These are phyloP conservation scores for Megaceryle maxima DNA, from an alignment of 2,113 vertebrate genomes.

Conservation along the genomic window DNA sequence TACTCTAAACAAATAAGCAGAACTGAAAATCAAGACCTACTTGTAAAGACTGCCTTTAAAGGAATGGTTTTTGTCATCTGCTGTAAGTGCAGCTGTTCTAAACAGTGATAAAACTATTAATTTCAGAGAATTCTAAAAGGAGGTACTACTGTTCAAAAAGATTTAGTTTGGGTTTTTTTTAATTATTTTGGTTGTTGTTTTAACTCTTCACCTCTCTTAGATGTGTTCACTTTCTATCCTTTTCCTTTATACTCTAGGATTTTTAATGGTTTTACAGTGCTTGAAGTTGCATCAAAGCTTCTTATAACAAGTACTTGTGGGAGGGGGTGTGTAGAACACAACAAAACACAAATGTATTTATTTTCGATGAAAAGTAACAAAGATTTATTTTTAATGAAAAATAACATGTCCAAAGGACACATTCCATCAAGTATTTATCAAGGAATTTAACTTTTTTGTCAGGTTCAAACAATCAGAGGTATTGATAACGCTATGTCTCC, in stretches of 20 bases:
- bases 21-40: neutral
- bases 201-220: neutral
- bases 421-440: neutral
- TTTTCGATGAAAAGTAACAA: neutral
- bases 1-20: neutral
- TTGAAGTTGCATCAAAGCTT: neutral
- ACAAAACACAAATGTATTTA: neutral
- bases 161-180: neutral
- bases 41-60: neutral
- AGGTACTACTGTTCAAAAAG: neutral
- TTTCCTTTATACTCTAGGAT: neutral
- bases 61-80: accelerated
- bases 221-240: neutral
- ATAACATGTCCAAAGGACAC: neutral
- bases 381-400: neutral
- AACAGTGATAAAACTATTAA: neutral
- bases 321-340: neutral
- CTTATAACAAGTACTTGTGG: neutral
- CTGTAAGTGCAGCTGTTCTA: neutral
- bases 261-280: neutral
- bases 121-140: neutral
- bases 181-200: neutral
- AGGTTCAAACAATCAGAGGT: neutral
- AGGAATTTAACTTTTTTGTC: neutral
- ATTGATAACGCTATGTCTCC: neutral